Base-by-base conservation (phyloP, 1,140 invertebrate genomes). In the Lanistes nyassanus region DNA sequence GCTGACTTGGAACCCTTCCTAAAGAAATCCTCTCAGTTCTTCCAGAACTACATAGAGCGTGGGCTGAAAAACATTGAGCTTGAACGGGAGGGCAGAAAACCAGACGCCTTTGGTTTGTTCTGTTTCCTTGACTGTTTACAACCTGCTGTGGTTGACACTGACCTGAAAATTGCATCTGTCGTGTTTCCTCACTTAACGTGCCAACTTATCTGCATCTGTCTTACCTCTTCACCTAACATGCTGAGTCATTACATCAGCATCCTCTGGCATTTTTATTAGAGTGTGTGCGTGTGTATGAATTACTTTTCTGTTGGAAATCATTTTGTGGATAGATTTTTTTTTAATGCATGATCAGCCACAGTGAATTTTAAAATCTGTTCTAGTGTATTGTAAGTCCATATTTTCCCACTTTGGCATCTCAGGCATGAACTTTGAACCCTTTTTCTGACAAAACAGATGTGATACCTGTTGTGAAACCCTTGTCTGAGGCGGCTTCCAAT, bases 1-100 rank as follows among this genome's bases (percentile, higher is more conserved):
- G 95, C 96, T 29, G 95, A 97, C 86, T 92, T 96, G n/a, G 94
- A 95, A 87, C 95, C 95, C 42, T 97, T 96, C 87, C 91, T 98
- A 82, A 93, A 94, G 79, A 96, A 95, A 81, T 94, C 95, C 0
- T 96, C 95, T 64, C 93, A 94, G 83, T 96, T 94, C 87, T 98
- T 98, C 90, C 95, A 96, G 88, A 94, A 95, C 81, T 98, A 96
- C 85, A 96, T 98, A 81, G 94, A 96, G 84, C 92, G 94, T 75
- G 95, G 96, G 6, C 90, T 98, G 53, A 92, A 93, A 70, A 93
- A 94, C 75, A 95, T 98, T 55, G 95, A 94, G 75, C 77, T 81
- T 56, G 91, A 92, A 74, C 83, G 88, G 64, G 80, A 81, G 64
- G 82, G 81, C 23, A 81, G 80, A 60, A 70, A 75, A 66, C 60